Conservation (phyloP, 35 echinoderm and acorn worm species). For the Heliocidaris erythrogramma region DNA sequence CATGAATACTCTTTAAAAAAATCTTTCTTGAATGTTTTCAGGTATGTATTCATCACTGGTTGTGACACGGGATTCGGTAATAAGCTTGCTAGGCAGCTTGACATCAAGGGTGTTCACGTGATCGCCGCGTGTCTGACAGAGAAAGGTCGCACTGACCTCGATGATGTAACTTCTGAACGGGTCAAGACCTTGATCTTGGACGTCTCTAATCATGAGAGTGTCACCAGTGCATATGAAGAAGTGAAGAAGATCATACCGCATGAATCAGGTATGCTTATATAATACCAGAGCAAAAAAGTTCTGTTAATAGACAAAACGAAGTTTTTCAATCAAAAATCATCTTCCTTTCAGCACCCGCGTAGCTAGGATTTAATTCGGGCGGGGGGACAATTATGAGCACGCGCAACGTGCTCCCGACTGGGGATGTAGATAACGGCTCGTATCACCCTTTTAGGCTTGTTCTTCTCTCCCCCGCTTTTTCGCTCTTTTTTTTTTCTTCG, state of each 20-base stretch:
- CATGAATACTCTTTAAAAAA: too few species aligned
- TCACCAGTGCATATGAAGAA: slow-evolving; percentile 26
- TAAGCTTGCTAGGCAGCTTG: slow-evolving; percentile 54
- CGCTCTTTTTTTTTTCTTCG: too few species aligned
- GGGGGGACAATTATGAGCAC: too few species aligned
- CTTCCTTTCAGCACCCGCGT: background rate
- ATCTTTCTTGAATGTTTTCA: background rate
- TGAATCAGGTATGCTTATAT: slow-evolving; percentile 41
- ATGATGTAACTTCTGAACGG: slow-evolving; percentile 10
- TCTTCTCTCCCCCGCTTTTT: background rate
- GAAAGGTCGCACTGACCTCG: slow-evolving; percentile 28
- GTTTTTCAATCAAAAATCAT: too few species aligned
- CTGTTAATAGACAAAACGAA: too few species aligned
- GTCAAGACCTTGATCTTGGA: slow-evolving; percentile 24
- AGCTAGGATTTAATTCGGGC: too few species aligned
- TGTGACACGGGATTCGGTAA: slow-evolving; percentile 77
- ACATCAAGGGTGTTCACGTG: slow-evolving; percentile 13
- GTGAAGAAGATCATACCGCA: slow-evolving; percentile 55
- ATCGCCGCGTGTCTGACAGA: slow-evolving; percentile 43
- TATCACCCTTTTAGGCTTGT: background rate
- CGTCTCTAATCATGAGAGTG: slow-evolving; percentile 51
- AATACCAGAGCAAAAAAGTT: too few species aligned
- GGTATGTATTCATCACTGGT: slow-evolving; percentile 71
- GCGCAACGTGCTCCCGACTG: too few species aligned
- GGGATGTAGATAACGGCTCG: too few species aligned